Conservation (phyloP, 2,113 vertebrate species). For the Tautogolabrus adspersus region DNA sequence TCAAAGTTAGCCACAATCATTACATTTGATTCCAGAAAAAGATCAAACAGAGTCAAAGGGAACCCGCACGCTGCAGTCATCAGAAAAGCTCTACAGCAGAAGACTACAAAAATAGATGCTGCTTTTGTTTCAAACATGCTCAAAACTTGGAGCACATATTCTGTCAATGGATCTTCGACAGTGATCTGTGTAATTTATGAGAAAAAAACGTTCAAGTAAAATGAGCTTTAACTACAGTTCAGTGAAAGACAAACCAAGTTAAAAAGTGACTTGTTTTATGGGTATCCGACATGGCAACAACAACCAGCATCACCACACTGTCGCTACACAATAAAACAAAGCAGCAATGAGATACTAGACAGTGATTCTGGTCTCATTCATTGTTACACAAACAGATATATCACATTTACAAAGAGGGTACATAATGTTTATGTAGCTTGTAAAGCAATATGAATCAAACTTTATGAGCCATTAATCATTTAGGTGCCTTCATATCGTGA, state of each 20-base stretch:
- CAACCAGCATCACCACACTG: constrained; percentile 52
- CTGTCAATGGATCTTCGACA: constrained; percentile 22
- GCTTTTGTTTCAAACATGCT: constrained; percentile 42
- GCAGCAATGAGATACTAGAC: constrained; percentile 36
- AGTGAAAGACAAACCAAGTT: constrained; percentile 53
- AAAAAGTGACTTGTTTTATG: constrained; percentile 64
- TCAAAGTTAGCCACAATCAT: constrained; percentile 79
- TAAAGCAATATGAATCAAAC: background rate
- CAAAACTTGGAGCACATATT: constrained; percentile 26
- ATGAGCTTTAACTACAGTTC: constrained; percentile 28
- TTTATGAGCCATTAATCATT: background rate
- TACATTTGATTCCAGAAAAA: constrained; percentile 80
- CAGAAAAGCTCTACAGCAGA: constrained; percentile 67
- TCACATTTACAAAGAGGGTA: constrained; percentile 25
- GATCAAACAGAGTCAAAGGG: constrained; percentile 68
- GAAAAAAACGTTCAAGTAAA: constrained; percentile 13
- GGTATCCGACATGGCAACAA: constrained; percentile 57
- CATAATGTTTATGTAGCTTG: constrained; percentile 1
- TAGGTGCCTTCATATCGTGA: background rate
- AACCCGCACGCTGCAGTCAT: constrained; percentile 65
- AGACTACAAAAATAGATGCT: constrained; percentile 56
- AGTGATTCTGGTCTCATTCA: constrained; percentile 41
- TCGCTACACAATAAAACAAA: constrained; percentile 63
- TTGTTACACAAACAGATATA: constrained; percentile 40
- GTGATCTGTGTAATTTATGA: background rate